These are phyloP conservation scores for Nezara viridula DNA, from an alignment of 2,888 invertebrate genomes.

Conservation along the genomic window DNA sequence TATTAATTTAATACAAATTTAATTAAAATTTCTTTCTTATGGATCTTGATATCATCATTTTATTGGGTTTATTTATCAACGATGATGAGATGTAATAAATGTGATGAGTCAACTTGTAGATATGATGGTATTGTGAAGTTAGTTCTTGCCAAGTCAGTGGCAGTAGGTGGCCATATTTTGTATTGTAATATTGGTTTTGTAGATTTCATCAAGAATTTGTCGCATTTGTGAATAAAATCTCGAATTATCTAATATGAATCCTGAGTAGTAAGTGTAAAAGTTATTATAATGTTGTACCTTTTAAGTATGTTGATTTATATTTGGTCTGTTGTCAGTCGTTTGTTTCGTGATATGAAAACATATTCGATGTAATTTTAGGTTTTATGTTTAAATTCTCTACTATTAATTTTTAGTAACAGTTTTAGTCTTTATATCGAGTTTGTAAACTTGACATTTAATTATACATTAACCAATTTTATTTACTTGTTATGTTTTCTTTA, in stretches of 20 bases:
- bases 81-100: background rate
- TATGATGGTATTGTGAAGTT: constrained; percentile 46
- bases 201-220: constrained; percentile 22
- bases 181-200: constrained; percentile 41
- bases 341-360: constrained; percentile 13
- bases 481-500: background rate
- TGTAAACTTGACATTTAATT: background rate
- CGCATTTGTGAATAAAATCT: background rate
- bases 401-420: background rate
- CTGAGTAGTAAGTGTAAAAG: constrained; percentile 62
- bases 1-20: background rate
- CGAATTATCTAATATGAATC: constrained; percentile 60
- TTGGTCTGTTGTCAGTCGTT: constrained; percentile 18
- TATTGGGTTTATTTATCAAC: background rate
- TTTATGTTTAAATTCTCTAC: background rate
- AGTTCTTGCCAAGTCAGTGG: constrained; percentile 57
- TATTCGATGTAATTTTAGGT: constrained; percentile 36
- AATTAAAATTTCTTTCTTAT: background rate
- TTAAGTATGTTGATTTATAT: constrained; percentile 37
- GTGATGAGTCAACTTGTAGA: constrained; percentile 46
- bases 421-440: background rate
- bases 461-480: background rate
- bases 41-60: background rate
- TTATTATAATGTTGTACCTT: background rate
- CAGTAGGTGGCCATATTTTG: constrained; percentile 56